Conservation (phyloP, 2,888 invertebrate genomes). For the Sericinus montela region DNA sequence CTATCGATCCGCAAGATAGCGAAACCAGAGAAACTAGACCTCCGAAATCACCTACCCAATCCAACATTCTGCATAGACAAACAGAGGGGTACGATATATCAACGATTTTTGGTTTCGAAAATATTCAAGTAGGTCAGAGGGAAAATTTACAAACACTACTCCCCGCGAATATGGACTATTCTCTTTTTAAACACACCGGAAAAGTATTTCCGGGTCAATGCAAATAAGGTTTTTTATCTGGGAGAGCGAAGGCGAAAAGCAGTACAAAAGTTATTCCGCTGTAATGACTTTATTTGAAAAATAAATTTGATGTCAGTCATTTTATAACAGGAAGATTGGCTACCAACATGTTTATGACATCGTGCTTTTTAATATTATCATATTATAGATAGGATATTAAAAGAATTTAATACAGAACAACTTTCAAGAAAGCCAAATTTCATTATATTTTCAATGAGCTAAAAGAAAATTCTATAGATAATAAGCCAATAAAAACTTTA, state of each 20-base stretch:
- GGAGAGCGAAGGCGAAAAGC: constrained; percentile 34
- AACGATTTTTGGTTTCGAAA: constrained; percentile 48
- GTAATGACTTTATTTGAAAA: constrained; percentile 1
- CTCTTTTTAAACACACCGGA: constrained; percentile 61
- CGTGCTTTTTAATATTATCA: too few relatives aligned
- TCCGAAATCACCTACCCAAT: constrained; percentile 49
- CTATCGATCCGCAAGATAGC: constrained; percentile 63
- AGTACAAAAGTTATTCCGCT: constrained; percentile 4
- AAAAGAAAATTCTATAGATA: too few relatives aligned
- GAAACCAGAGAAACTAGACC: constrained; percentile 55
- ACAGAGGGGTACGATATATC: constrained; percentile 46
- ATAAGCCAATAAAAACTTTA: too few relatives aligned
- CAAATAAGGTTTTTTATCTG: constrained; percentile 61
- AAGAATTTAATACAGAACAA: too few relatives aligned
- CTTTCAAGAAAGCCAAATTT: too few relatives aligned
- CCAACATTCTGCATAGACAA: constrained; percentile 41
- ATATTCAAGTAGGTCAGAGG: constrained; percentile 76
- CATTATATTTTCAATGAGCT: too few relatives aligned
- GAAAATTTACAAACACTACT: constrained; percentile 78
- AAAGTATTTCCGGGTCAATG: constrained; percentile 68
- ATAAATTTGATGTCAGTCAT: not conserved
- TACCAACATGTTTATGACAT: too few relatives aligned
- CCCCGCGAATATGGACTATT: constrained; percentile 55
- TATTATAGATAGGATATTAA: too few relatives aligned
- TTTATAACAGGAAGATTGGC: too few relatives aligned